Percentiles rank a stretch among this genome's conserved stretches.
These are phyloP conservation scores for Echinometra lucunter DNA, from an alignment of 53 echinoderm and acorn worm species.

Conservation along the genomic window DNA sequence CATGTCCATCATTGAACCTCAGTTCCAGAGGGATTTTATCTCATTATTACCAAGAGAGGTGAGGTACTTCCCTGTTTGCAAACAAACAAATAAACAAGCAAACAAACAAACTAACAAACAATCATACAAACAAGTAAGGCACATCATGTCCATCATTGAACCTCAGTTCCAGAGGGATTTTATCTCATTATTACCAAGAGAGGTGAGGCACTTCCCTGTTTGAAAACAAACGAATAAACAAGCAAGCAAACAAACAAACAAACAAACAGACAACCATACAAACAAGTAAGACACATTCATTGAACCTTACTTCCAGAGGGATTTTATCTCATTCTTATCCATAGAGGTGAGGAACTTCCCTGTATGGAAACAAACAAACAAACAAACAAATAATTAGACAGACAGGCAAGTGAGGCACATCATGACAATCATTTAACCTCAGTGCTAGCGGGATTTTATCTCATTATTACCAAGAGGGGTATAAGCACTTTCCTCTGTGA, in stretches of 20 bases:
- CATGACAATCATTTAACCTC: conserved; percentile 98
- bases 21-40: conserved; percentile 98
- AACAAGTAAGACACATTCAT: conserved; percentile 97
- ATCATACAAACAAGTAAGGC: no score
- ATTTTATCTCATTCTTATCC: conserved; percentile 96
- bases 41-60: conserved; percentile 97
- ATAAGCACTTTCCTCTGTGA: conserved; percentile 43
- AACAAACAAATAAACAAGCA: neutral
- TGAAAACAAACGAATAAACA: conserved; percentile 72
- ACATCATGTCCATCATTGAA: conserved; percentile 98
- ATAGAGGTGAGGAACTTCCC: conserved; percentile 82
- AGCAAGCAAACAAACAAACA: no score
- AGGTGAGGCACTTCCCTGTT: conserved; percentile 76
- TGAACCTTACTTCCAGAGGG: conserved; percentile 98
- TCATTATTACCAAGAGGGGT: conserved; percentile 97
- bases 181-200: conserved; percentile 94
- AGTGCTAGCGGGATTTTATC: conserved; percentile 98
- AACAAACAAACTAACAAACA: no score
- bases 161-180: conserved; percentile 98
- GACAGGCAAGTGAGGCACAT: conserved; percentile 98
- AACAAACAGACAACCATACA: no score
- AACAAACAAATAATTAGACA: no score
- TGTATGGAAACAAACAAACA: neutral
- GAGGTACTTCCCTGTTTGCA: conserved; percentile 47
- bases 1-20: conserved; percentile 99